Evolutionary conservation across 1,140 invertebrate genomes (phyloP), one percentile per base, ranked within the genome.

Genomic region (Pseudomyrmex pallidus): DNA sequence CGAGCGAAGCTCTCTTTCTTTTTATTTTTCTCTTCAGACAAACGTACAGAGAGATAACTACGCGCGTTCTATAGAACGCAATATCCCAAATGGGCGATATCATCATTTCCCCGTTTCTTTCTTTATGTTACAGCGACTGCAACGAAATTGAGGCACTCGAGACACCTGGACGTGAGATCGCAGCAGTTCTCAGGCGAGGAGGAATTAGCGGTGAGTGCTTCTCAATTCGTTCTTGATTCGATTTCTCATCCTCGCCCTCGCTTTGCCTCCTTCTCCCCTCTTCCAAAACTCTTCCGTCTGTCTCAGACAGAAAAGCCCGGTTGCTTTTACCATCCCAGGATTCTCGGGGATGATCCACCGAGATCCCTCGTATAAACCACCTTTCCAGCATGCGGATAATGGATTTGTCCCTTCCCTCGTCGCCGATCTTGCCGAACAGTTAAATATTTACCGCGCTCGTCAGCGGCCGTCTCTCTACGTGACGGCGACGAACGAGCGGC

Each of bases 91-190:
- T 84, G 76, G 74, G 64, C 74, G 52, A 67, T 83, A 83, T 61
- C 82, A 48, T 80, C 66, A 78, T 78, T 7, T 35, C 35, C 50
- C 3, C 20, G 22, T 15, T 84, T 77, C 61, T 85, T 87, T 78
- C 78, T 89, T 91, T 90, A 80, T 90, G 87, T 93, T 93, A 72
- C 92, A 93, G 93, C 86, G 44, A 84, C 89, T 74, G 87, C 90
- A 59, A 91, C 90, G 25, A 93, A 90, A 89, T 86, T 93, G 83
- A 90, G 93, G 73, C 93, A 93, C 85, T 93, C 91, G 17, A 93
- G 91, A 70, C 92, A 93, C 87, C 87, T 91, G 82, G 92, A 93
- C 63, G 80, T 64, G 50, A 90, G 90, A 86, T 83, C 84, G 44
- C 88, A 89, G 70, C 83, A 88, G 35, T 35, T 35, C 35, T 56